Conservation (phyloP, 1,140 invertebrate species). For the Dendroctonus valens region DNA sequence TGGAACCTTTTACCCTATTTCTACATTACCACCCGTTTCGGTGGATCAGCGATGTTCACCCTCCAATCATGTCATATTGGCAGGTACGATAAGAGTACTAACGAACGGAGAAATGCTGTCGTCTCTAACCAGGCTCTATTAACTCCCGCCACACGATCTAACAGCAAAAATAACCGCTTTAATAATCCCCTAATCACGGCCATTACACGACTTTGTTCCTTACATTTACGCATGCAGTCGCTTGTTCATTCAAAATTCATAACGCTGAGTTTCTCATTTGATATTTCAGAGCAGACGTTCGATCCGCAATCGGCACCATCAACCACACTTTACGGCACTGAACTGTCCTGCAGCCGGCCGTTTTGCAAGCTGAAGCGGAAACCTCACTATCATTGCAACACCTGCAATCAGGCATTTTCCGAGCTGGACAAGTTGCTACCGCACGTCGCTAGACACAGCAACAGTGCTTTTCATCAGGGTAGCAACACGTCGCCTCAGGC, state of each 20-base stretch:
- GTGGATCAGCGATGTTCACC: conserved; percentile 39
- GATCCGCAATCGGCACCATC: conserved; percentile 22
- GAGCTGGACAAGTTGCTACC: conserved; percentile 66
- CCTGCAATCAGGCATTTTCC: conserved; percentile 81
- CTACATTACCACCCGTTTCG: conserved; percentile 60
- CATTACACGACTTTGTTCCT: too few species aligned
- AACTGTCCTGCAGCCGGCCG: conserved; percentile 73
- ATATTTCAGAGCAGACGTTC: not conserved
- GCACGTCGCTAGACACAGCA: conserved; percentile 70
- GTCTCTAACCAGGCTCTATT: too few species aligned
- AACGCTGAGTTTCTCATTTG: too few species aligned
- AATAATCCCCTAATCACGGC: not conserved
- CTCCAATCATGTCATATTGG: conserved; percentile 37
- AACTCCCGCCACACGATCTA: not conserved
- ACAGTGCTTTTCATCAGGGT: conserved; percentile 52
- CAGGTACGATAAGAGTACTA: conserved; percentile 45
- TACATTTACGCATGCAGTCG: too few species aligned
- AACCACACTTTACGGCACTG: conserved; percentile 49
- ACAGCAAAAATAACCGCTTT: not conserved
- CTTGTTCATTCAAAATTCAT: too few species aligned
- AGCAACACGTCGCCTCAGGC: not conserved
- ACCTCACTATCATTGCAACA: conserved; percentile 82
- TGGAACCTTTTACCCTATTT: conserved; percentile 90
- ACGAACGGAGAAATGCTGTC: not conserved
- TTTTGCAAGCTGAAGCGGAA: conserved; percentile 85